Evolutionary conservation across 2,888 invertebrate genomes (phyloP).

Genomic region (Gryllus longicercus): DNA sequence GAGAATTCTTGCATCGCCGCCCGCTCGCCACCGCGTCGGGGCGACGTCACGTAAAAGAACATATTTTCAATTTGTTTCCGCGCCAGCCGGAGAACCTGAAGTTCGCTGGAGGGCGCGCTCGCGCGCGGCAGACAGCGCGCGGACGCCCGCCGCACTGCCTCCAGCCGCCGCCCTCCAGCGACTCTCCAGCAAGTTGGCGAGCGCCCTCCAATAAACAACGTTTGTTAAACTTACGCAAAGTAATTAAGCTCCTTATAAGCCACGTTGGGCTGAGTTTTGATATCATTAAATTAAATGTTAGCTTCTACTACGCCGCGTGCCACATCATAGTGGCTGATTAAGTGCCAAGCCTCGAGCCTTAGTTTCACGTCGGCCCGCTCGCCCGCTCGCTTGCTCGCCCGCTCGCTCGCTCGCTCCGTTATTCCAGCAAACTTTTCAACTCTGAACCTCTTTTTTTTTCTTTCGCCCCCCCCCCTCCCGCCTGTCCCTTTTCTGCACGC

Average conservation of each 20-base stretch:
- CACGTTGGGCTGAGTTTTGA: constrained; percentile 17
- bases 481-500: not conserved
- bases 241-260: constrained; percentile 17
- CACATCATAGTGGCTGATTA: constrained; percentile 10
- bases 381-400: not conserved
- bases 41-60: too few species aligned
- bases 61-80: too few species aligned
- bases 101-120: too few species aligned
- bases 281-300: constrained; percentile 17
- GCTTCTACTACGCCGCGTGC: not conserved
- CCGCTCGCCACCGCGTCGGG: too few species aligned
- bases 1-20: too few species aligned
- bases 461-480: not conserved
- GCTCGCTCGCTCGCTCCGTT: not conserved
- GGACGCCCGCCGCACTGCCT: too few species aligned
- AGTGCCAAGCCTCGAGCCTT: not conserved
- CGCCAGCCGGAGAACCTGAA: too few species aligned
- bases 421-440: not conserved
- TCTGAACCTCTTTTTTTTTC: not conserved
- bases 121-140: too few species aligned
- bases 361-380: not conserved
- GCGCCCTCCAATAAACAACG: not conserved
- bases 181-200: too few species aligned
- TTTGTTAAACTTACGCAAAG: constrained; percentile 11
- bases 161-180: too few species aligned